These are phyloP conservation scores for Didymodactylos carnosus DNA, from an alignment of 2,888 invertebrate genomes.

Conservation along the genomic window DNA sequence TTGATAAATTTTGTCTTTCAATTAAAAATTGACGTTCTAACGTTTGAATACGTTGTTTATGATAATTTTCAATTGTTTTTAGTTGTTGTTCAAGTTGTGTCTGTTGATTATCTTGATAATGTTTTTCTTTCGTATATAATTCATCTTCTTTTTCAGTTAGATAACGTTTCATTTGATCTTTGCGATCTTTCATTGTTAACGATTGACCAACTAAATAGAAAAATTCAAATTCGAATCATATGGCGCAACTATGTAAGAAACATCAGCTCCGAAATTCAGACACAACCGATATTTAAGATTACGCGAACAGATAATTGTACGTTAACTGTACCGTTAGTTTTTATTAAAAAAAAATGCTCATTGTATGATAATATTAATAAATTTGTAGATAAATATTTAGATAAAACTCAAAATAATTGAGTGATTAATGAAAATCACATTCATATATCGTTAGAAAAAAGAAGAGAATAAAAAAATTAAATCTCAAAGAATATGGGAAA, in stretches of 20 bases:
- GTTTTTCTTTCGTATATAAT: background rate
- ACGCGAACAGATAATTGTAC: no score
- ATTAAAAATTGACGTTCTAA: background rate
- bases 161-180: background rate
- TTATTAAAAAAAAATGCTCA: no score
- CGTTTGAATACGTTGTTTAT: background rate
- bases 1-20: constrained; percentile 31
- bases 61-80: constrained; percentile 1
- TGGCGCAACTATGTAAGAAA: background rate
- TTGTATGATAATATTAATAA: no score
- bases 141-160: background rate
- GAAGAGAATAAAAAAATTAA: no score
- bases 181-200: background rate
- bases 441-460: no score
- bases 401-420: no score
- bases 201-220: constrained; percentile 19
- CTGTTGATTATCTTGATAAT: constrained; percentile 6
- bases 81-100: background rate
- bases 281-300: no score
- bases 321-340: no score
- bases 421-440: no score
- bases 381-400: no score
- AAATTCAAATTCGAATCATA: no score
- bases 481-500: no score
- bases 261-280: background rate